Evolutionary conservation across 2,888 invertebrate genomes (phyloP), one percentile per base, ranked within the genome.

Genomic region (Spodoptera exigua): DNA sequence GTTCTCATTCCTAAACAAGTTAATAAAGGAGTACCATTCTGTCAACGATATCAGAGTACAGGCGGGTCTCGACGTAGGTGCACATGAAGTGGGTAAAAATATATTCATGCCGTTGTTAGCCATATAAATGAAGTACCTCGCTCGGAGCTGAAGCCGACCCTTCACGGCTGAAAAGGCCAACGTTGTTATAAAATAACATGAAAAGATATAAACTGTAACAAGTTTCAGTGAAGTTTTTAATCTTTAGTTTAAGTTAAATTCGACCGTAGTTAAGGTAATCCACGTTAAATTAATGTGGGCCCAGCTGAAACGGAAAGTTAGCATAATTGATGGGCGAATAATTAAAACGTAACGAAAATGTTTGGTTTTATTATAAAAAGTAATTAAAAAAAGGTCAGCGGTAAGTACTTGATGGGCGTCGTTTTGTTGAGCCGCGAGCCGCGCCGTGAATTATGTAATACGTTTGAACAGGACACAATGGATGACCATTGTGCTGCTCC

Each of bases 241-340:
- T 72, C 27, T 60, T 59, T 48, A 58, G 34, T 55, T 55, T 39
- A 47, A 71, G 43, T 69, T 39, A 44, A 44, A 47, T 36, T 66
- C 27, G 43, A 18, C 16, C 54, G 17, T 47, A 27, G 32, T 41
- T 27, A 27, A 61, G 21, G 21, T 70, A 63, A 66, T 72, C 72
- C 56, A 44, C n/a, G 36, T 32, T 9, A 59, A 72, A 70, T 66
- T 54, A 57, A 60, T 66, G 56, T 54, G 56, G 39, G 10, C 43
- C 47, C 73, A 70, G 61, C 52, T 70, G 61, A 66, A 49, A 44
- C 17, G 27, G 34, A 45, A 66, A 66, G 46, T 66, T 59, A 27
- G 45, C 16, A 13, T 45, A 60, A 60, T 40, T 53, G 37, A 70
- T 55, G 52, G 27, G 17, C 37, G 52, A 60, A 53, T 56, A 48